Evolutionary conservation across 2,113 vertebrate genomes (phyloP).

Genomic region (Vidua macroura): DNA sequence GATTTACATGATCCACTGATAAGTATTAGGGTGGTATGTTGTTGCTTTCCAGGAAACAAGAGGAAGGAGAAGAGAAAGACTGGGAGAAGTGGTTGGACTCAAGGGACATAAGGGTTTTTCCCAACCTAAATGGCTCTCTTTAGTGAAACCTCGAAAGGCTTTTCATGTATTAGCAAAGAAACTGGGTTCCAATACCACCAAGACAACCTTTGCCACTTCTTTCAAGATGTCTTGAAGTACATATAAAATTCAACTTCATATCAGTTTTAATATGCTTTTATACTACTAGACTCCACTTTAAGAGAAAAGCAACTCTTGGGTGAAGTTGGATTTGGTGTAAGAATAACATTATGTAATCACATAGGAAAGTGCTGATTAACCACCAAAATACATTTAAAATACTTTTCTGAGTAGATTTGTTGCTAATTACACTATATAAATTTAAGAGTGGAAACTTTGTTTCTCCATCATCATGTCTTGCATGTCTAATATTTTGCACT

Average conservation of each 20-base stretch:
- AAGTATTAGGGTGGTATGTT: not conserved
- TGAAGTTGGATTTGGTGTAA: not conserved
- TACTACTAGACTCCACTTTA: not conserved
- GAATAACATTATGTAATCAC: not conserved
- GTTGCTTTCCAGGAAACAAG: not conserved
- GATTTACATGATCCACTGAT: not conserved
- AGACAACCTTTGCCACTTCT: not conserved
- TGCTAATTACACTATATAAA: not conserved
- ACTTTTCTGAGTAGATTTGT: slow-evolving; percentile 6
- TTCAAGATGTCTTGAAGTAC: not conserved
- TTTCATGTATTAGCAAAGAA: not conserved
- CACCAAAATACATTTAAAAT: not conserved
- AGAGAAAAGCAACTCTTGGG: not conserved
- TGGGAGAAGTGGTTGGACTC: not conserved
- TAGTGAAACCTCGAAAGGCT: not conserved
- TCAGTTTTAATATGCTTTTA: not conserved
- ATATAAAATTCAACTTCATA: not conserved
- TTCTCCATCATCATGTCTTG: not conserved
- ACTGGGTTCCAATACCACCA: not conserved
- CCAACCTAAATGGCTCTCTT: not conserved
- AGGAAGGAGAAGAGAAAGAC: not conserved
- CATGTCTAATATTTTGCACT: not conserved
- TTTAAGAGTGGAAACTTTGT: slow-evolving; percentile 1
- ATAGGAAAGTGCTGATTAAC: not conserved
- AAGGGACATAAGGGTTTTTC: not conserved